These are phyloP conservation scores for Leucophora obtusa DNA, from an alignment of 2,888 invertebrate species.

Conservation along the genomic window DNA sequence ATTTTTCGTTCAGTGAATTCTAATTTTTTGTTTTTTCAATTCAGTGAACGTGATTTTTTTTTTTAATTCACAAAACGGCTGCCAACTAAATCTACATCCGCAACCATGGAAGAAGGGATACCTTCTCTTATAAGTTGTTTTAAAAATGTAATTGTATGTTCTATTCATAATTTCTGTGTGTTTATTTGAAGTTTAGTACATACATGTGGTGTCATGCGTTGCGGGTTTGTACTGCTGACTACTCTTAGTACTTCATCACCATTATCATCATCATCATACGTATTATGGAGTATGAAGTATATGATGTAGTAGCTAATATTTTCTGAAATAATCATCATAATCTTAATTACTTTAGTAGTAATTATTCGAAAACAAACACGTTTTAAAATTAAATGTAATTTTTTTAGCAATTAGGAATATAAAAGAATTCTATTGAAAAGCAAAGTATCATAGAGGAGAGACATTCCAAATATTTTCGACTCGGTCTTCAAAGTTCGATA, in stretches of 20 bases:
- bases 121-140: no score
- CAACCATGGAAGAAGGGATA: not conserved
- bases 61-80: no score
- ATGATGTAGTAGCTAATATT: constrained; percentile 9
- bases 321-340: constrained; percentile 42
- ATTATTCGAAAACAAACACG: not conserved
- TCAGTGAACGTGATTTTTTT: no score
- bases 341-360: constrained; percentile 52
- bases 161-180: not conserved
- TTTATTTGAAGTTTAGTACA: not conserved
- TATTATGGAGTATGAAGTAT: not conserved
- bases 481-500: no score
- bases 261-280: not conserved
- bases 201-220: constrained; percentile 36
- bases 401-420: not conserved
- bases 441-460: not conserved
- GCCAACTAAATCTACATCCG: no score
- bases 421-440: not conserved
- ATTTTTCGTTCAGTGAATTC: no score
- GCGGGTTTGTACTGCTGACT: constrained; percentile 17
- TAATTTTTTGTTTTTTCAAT: no score
- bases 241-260: constrained; percentile 14
- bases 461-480: no score
- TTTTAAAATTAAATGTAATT: not conserved
- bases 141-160: not conserved